Base-by-base conservation (phyloP, 2,888 invertebrate species). In the Synanthedon andrenaeformis region DNA sequence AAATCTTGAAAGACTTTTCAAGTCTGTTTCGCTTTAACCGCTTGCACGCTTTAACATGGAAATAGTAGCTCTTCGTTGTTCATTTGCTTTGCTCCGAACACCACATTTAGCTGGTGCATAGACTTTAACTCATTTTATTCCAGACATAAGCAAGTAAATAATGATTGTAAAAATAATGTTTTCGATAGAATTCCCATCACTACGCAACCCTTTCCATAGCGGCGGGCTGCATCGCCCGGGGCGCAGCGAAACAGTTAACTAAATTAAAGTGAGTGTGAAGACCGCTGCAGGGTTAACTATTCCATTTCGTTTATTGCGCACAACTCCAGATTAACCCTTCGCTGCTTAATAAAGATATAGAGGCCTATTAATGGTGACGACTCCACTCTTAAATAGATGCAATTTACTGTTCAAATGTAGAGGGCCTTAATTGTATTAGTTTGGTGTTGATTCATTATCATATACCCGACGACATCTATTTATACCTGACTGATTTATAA, bases 191-290 rank as follows among this genome's bases (percentile, higher is more conserved):
- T 13, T 41, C 54, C 51, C 78, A 67, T 74, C 82, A 69, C 79
- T 72, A 72, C 54, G 64, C 67, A 85, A 85, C 86, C 87, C 86
- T 85, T 85, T 74, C 79, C 71, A 72, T 64, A 62, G 62, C 60
- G 56, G 61, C 67, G 66, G 68, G 67, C 69, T 79, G 82, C 82
- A 79, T 64, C 58, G 79, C 82, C 65, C 76, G 70, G 75, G 78
- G 82, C 79, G 79, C 81, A 78, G 69, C 80, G 76, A 72, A 79
- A 84, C 84, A 78, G 84, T 86, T 86, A 87, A 86, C 86, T 84
- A 87, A 87, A 86, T 86, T 86, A 86, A 86, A 86, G 76, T 79
- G 83, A 85, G 83, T 87, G 87, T 80, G 85, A 86, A 84, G 81
- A 82, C 79, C 80, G 79, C 80, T 83, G 79, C 80, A 82, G 84